Base-by-base conservation (phyloP, 2,113 vertebrate genomes). In the Stigmatopora nigra region DNA sequence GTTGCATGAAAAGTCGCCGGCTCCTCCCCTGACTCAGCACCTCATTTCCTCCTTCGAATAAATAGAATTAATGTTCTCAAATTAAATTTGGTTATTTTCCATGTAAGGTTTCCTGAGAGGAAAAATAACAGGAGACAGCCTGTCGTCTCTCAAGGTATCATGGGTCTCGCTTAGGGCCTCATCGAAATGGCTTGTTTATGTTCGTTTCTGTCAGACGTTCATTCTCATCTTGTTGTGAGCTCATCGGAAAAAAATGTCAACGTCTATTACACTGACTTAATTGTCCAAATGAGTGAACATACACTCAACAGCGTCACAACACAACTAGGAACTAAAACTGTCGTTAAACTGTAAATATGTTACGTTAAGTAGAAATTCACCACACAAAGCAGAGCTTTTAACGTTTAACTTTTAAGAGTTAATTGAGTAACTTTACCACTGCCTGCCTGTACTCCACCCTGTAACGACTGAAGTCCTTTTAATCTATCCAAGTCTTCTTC, bases 41-140 rank as follows among this genome's bases (percentile, higher is more conserved):
- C 83, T 87, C 80, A 80, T 87, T 86, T 88, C 86, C 86, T 73
- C 62, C 72, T 69, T 79, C 61, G 83, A 80, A 79, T 80, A 83
- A 85, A 79, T 70, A 73, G 65, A 85, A 82, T 83, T 76, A 84
- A 87, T 82, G 76, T 77, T 52, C 82, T 73, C 58, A 76, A 82
- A 88, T 86, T 66, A 70, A 71, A 81, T 82, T 82, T 80, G 76
- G 61, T 71, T 3, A 61, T 51, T 77, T 81, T 77, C 61, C 49
- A 56, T 59, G 63, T 76, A 66, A 75, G 72, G 71, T 78, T 75
- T 82, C 80, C 78, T 83, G 78, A 57, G 58, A 72, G 75, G 72
- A 76, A 80, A 75, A 82, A 78, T 72, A 82, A 75, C 73, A 84
- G 65, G 72, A 82, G 78, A 65, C 15, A 25, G 64, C 66, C 51